Base-by-base conservation (phyloP, 2,797 vertebrate genomes). In the Anableps anableps region DNA sequence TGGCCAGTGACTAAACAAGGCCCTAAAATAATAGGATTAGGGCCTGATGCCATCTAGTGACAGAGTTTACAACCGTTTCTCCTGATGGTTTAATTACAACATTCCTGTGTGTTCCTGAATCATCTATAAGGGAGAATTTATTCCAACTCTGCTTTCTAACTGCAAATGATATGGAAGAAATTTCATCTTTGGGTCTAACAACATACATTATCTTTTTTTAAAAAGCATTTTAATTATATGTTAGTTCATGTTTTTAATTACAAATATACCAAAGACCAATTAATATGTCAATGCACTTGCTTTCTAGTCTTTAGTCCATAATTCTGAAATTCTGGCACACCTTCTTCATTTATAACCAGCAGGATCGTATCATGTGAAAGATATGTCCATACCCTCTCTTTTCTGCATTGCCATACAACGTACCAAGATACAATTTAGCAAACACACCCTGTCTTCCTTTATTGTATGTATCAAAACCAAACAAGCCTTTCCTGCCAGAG, bases 1-100 rank as follows among this genome's bases (percentile, higher is more conserved):
- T 72, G 71, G 62, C 76, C 75, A 13, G 66, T 87, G 62, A 38
- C 87, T 78, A 79, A 86, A 88, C 79, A 68, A n/a, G 51, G 51
- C 50, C 29, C 77, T 38, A 4, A 0, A 80, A 71, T 84, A 85
- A 90, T 80, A 81, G 87, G 90, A 94, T 92, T 88, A 91, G 64
- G 11, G n/a, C 75, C 70, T 70, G 48, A 75, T 74, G 70, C n/a
- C 68, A 83, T 41, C 38, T 55, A 83, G 38, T 85, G 80, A 76
- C 82, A 51, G 75, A 36, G 76, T 68, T 45, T 62, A 76, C 55
- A 14, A 17, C 36, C 68, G 76, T 78, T 74, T 74, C 53, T 80
- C 80, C 80, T 75, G 79, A 58, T 81, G 87, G 64, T 10, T 41
- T 41, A 41, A 14, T 45, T 43, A 1, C 17, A 66, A 38, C 70